Conservation (phyloP, 1,140 invertebrate species). For the Gonatopus flavifemur region DNA sequence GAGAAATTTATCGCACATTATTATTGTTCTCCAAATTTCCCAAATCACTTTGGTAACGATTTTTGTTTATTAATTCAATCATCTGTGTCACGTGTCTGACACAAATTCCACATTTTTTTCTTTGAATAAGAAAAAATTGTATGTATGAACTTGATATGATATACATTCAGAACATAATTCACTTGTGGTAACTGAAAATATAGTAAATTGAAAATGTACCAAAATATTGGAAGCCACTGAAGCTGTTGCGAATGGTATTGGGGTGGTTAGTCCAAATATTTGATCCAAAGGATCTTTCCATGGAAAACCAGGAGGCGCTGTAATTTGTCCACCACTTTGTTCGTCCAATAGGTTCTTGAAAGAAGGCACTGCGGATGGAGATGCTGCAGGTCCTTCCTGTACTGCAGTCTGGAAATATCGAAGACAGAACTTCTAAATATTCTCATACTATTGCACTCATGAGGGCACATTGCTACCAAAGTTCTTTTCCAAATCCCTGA, state of each 20-base stretch:
- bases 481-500: too few relatives aligned
- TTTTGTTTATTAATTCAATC: too few relatives aligned
- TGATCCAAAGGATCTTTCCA: conserved; percentile 54
- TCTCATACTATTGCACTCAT: too few relatives aligned
- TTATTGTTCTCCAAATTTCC: too few relatives aligned
- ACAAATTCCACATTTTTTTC: too few relatives aligned
- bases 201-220: conserved; percentile 31
- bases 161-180: too few relatives aligned
- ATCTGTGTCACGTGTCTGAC: too few relatives aligned
- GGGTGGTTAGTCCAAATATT: conserved; percentile 52
- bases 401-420: conserved; percentile 26
- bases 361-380: conserved; percentile 21
- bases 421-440: not conserved
- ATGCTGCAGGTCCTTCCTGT: conserved; percentile 30
- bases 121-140: not conserved
- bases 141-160: too few relatives aligned
- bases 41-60: too few relatives aligned
- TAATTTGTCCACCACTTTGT: conserved; percentile 26
- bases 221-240: conserved; percentile 50
- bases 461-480: too few relatives aligned
- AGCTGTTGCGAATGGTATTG: conserved; percentile 40
- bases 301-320: conserved; percentile 42
- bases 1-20: too few relatives aligned
- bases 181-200: too few relatives aligned
- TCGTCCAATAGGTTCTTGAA: conserved; percentile 37